Evolutionary conservation across 2,888 invertebrate species (phyloP).

Genomic region (Phoronis australis): DNA sequence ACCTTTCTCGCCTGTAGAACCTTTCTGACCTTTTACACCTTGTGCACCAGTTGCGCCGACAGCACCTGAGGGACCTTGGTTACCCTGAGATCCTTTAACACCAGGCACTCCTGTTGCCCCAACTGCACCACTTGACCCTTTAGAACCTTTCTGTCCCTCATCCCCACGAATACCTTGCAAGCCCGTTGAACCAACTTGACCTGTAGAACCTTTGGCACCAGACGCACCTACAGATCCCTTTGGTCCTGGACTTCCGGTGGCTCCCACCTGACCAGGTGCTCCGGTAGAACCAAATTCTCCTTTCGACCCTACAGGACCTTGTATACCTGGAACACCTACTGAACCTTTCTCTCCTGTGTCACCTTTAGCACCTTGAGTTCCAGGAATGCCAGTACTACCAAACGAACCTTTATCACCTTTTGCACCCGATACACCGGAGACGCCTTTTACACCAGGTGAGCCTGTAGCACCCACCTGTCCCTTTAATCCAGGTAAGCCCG

Average conservation of each 20-base stretch:
- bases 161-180: not conserved
- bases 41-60: too few species aligned
- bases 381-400: too few species aligned
- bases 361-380: too few species aligned
- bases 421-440: too few species aligned
- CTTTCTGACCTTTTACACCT: too few species aligned
- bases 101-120: slow-evolving; percentile 57
- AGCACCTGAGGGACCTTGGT: too few species aligned
- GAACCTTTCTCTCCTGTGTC: too few species aligned
- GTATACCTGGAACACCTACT: too few species aligned
- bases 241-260: slow-evolving; percentile 3
- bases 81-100: too few species aligned
- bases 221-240: not conserved
- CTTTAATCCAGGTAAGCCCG: slow-evolving; percentile 7
- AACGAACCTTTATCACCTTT: too few species aligned
- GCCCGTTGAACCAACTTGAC: slow-evolving; percentile 5
- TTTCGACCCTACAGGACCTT: not conserved
- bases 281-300: slow-evolving; percentile 2
- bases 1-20: too few species aligned
- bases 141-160: slow-evolving; percentile 1
- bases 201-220: slow-evolving; percentile 1
- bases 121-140: slow-evolving; percentile 3
- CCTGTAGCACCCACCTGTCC: slow-evolving; percentile 2
- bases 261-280: slow-evolving; percentile 3
- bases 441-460: too few species aligned